Conservation (phyloP, 1,140 invertebrate species). For the Steinernema khuongi region DNA sequence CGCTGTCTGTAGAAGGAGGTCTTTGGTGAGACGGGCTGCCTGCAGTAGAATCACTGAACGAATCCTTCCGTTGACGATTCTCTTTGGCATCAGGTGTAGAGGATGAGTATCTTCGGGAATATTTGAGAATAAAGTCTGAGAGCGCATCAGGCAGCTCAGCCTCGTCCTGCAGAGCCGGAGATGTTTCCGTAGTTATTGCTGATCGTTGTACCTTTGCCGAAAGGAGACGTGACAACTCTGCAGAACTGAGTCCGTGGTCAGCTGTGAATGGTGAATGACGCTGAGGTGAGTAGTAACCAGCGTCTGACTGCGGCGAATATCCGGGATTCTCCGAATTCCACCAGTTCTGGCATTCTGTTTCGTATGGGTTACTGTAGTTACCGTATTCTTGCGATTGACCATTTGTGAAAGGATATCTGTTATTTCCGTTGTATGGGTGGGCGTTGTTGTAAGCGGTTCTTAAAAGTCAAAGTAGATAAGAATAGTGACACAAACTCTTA, state of each 20-base stretch:
- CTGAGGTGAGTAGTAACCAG: constrained; percentile 24
- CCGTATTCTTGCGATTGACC: constrained; percentile 19
- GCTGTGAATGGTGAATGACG: constrained; percentile 13
- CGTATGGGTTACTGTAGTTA: constrained; percentile 8
- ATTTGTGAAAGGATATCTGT: constrained; percentile 21
- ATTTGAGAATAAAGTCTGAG: constrained; percentile 57
- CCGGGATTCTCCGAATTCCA: constrained; percentile 8
- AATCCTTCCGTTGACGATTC: not conserved
- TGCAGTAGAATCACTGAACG: constrained; percentile 23
- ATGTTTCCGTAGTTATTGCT: not conserved
- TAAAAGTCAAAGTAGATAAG: not conserved
- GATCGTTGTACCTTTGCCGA: constrained; percentile 6
- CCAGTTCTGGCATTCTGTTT: constrained; percentile 13
- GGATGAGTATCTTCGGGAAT: constrained; percentile 52
- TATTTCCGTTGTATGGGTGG: constrained; percentile 13
- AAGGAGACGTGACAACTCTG: not conserved
- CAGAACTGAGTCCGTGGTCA: constrained; percentile 1
- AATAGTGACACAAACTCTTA: not conserved
- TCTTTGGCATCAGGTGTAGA: not conserved
- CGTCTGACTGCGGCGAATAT: constrained; percentile 19
- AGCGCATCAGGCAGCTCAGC: constrained; percentile 52
- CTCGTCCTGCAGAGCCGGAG: constrained; percentile 26
- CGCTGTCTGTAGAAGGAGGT: constrained; percentile 30
- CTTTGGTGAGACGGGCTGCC: constrained; percentile 38
- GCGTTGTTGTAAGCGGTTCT: not conserved